Evolutionary conservation across 2,888 invertebrate species (phyloP).

Genomic region (Lasioglossum leucozonium): DNA sequence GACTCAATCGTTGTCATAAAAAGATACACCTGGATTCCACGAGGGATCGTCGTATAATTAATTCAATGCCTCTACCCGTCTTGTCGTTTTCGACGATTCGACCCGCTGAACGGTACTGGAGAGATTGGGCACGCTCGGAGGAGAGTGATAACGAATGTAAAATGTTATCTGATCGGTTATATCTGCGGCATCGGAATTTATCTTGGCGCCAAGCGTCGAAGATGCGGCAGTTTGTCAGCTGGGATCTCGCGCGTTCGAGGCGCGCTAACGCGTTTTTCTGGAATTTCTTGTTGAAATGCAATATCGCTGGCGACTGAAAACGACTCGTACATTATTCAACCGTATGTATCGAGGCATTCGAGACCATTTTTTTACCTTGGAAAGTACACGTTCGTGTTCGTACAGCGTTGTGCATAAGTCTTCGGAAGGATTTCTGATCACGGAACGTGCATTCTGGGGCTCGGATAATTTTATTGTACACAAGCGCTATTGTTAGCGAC

Average conservation of each 20-base stretch:
- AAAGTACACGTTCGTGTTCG: too few species aligned
- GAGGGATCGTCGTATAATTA: constrained; percentile 32
- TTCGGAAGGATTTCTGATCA: too few species aligned
- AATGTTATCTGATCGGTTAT: constrained; percentile 30
- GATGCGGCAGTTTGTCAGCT: constrained; percentile 1
- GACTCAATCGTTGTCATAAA: constrained; percentile 41
- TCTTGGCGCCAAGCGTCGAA: constrained; percentile 31
- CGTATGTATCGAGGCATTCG: too few species aligned
- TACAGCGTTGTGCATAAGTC: too few species aligned
- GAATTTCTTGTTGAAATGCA: constrained; percentile 1
- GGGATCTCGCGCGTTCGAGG: background rate
- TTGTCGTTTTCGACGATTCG: constrained; percentile 6
- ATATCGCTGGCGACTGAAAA: background rate
- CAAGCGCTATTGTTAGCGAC: too few species aligned
- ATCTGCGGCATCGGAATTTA: constrained; percentile 48
- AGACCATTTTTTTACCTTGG: too few species aligned
- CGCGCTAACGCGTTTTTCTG: background rate
- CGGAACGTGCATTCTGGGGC: too few species aligned
- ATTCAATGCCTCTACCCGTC: constrained; percentile 13
- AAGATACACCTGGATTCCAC: constrained; percentile 40
- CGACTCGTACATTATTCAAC: background rate
- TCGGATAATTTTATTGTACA: too few species aligned
- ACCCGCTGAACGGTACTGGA: constrained; percentile 13
- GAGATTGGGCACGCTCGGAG: background rate
- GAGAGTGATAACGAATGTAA: constrained; percentile 21